These are phyloP conservation scores for Smittia sp. DNA, from an alignment of 2,888 invertebrate genomes.

Conservation along the genomic window DNA sequence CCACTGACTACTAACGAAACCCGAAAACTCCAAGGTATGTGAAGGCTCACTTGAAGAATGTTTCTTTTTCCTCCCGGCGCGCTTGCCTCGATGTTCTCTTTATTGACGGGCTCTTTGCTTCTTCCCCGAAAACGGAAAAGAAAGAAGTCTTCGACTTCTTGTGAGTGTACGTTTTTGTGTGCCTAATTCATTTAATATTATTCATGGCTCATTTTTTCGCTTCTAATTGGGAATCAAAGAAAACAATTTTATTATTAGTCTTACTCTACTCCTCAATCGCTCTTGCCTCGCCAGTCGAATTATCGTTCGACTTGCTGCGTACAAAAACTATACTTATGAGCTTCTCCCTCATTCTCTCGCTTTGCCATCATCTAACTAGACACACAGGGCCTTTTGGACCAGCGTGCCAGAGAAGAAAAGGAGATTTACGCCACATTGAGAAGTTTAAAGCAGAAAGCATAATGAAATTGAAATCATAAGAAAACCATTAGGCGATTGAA, in stretches of 20 bases:
- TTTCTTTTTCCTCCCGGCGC: conserved; percentile 1
- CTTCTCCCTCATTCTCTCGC: background rate
- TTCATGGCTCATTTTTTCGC: conserved; percentile 41
- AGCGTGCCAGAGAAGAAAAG: background rate
- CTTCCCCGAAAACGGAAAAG: background rate
- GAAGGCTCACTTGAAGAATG: conserved; percentile 16
- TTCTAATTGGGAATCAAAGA: conserved; percentile 36
- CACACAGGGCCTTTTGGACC: background rate
- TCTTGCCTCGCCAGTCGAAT: background rate
- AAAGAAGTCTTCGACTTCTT: background rate
- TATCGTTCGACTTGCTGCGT: conserved; percentile 2
- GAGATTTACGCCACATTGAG: background rate
- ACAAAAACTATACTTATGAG: conserved; percentile 29
- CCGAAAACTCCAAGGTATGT: conserved; percentile 1
- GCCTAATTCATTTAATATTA: conserved; percentile 41
- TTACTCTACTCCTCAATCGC: conserved; percentile 11
- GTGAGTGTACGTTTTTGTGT: conserved; percentile 15
- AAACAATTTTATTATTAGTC: conserved; percentile 22
- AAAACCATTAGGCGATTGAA: conserved; percentile 38
- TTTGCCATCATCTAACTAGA: conserved; percentile 8
- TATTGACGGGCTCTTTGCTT: conserved; percentile 19
- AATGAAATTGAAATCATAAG: conserved; percentile 40
- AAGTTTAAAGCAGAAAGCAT: background rate
- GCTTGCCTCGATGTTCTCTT: background rate
- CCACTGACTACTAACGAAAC: background rate